Conservation (phyloP, 2,113 vertebrate species). For the Odontesthes bonariensis region DNA sequence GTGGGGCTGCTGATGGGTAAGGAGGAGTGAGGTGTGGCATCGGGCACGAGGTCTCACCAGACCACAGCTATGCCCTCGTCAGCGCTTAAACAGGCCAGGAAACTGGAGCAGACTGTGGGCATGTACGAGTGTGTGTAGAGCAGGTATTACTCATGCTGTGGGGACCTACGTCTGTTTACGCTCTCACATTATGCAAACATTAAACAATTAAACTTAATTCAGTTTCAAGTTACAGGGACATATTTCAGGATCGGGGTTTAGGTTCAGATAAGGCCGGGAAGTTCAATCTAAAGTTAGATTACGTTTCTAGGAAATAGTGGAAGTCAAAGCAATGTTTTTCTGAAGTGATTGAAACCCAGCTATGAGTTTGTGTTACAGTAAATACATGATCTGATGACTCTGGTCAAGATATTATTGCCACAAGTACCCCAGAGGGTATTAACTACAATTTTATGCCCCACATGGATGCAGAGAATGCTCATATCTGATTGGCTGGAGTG, state of each 20-base stretch:
- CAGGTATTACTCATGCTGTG: neutral
- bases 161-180: neutral
- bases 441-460: neutral
- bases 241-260: no score
- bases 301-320: no score
- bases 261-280: no score
- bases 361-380: no score
- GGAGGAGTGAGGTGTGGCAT: slow-evolving; percentile 20
- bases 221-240: no score
- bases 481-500: slow-evolving; percentile 6
- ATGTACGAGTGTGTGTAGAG: neutral
- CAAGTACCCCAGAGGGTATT: slow-evolving; percentile 5
- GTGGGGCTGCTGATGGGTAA: neutral
- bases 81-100: slow-evolving; percentile 65
- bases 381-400: no score
- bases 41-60: slow-evolving; percentile 28
- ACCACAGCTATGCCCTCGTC: slow-evolving; percentile 45
- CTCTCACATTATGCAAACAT: neutral
- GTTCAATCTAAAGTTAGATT: no score
- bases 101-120: slow-evolving; percentile 47
- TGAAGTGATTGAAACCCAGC: no score
- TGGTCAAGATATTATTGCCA: neutral
- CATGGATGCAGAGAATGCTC: neutral
- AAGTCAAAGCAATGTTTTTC: no score
- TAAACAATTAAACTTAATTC: neutral